phyloP scores from a whole-genome alignment of 2,113 vertebrate species.

The Zapornia atra region DNA sequence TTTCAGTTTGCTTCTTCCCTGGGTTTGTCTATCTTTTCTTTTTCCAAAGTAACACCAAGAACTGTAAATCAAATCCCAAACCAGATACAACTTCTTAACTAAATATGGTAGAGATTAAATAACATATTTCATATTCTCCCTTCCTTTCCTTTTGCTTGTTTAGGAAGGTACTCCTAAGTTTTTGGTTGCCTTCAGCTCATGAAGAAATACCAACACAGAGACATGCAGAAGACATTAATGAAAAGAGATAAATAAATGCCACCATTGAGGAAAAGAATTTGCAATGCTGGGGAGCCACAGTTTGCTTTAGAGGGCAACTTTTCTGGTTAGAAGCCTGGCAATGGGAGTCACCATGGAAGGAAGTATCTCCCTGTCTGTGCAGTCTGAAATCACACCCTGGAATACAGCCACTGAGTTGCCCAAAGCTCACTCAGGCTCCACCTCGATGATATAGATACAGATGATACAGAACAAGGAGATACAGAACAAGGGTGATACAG shows the following conservation, averaged over 20 bases:
- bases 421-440: background rate
- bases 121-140: background rate
- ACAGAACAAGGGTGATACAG: too few species aligned
- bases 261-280: background rate
- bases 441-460: too few species aligned
- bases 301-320: background rate
- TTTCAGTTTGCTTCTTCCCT: background rate
- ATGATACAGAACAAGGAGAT: too few species aligned
- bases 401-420: background rate
- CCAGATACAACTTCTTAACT: background rate
- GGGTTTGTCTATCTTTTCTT: background rate
- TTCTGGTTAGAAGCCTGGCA: background rate
- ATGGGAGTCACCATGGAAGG: background rate
- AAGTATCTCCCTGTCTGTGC: rapidly evolving
- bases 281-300: rapidly evolving
- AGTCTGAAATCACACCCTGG: background rate
- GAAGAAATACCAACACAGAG: background rate
- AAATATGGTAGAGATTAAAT: background rate
- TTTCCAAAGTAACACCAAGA: background rate
- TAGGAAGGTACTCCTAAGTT: background rate
- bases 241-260: background rate
- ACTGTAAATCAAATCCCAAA: background rate
- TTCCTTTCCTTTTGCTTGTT: background rate
- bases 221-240: background rate
- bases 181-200: background rate